Evolutionary conservation across 2,888 invertebrate genomes (phyloP).

Genomic region (Andrena minutula): DNA sequence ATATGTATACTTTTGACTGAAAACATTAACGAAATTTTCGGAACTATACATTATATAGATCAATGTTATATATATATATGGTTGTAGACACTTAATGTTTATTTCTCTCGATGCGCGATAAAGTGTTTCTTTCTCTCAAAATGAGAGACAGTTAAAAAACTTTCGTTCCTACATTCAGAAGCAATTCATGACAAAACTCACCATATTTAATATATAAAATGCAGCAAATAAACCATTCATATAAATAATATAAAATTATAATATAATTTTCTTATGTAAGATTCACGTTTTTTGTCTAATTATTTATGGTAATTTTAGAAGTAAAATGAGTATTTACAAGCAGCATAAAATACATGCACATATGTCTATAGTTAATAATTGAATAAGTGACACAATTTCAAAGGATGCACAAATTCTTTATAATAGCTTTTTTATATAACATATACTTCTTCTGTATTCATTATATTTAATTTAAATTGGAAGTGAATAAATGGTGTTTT

Average conservation of each 20-base stretch:
- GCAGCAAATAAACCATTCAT: not conserved
- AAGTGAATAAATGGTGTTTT: slow-evolving; percentile 23
- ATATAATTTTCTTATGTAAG: slow-evolving; percentile 8
- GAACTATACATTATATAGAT: slow-evolving; percentile 4
- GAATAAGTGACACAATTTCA: slow-evolving; percentile 9
- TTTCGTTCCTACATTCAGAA: not conserved
- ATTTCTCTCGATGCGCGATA: not conserved
- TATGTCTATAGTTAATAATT: slow-evolving; percentile 23
- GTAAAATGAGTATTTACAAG: slow-evolving; percentile 35
- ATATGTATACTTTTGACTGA: not conserved
- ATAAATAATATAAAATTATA: not conserved
- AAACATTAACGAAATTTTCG: not conserved
- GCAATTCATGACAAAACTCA: not conserved
- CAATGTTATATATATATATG: not conserved
- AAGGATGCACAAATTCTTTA: slow-evolving; percentile 13
- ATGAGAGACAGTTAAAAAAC: not conserved
- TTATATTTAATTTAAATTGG: slow-evolving; percentile 22
- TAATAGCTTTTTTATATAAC: slow-evolving; percentile 9
- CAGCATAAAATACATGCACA: slow-evolving; percentile 13
- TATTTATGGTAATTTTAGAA: slow-evolving; percentile 6
- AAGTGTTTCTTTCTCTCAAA: too few relatives aligned
- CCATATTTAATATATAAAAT: not conserved
- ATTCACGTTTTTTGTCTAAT: slow-evolving; percentile 1
- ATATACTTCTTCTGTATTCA: slow-evolving; percentile 14
- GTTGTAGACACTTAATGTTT: not conserved